A percentile compares a stretch with the other conserved stretches of the same genome.
phyloP scores from a whole-genome alignment of 2,888 invertebrate species.

The Nesidiocoris tenuis region DNA sequence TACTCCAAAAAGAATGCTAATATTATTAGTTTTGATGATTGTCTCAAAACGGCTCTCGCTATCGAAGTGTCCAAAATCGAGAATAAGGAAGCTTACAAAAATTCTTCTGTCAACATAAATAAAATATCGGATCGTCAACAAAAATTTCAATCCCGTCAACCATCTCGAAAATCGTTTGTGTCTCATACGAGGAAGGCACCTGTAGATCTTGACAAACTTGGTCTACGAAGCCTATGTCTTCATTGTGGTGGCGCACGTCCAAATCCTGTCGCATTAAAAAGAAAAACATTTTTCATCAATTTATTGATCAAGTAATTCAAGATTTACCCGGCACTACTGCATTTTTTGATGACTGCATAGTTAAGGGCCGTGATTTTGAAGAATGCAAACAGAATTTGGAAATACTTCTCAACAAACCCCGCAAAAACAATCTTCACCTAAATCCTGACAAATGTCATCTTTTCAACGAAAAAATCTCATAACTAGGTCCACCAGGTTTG shows the following conservation, averaged over 20 bases:
- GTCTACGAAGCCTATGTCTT: not conserved
- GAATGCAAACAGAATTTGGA: conserved; percentile 32
- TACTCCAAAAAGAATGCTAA: not conserved
- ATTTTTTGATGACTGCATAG: conserved; percentile 53
- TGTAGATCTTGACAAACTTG: not conserved
- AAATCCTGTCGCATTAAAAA: not conserved
- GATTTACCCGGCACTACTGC: conserved; percentile 51
- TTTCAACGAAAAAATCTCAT: conserved; percentile 46
- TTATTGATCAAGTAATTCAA: conserved; percentile 23
- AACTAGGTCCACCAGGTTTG: too few species aligned
- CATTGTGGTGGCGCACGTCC: not conserved
- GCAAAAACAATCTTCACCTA: conserved; percentile 44
- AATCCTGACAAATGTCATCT: conserved; percentile 49
- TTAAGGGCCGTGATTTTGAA: conserved; percentile 42
- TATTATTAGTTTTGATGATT: not conserved
- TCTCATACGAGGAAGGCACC: not conserved
- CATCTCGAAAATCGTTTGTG: not conserved
- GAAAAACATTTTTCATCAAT: not conserved
- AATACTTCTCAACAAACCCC: conserved; percentile 35
- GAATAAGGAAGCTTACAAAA: not conserved
- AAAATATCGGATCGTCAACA: not conserved
- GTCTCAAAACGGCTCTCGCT: not conserved
- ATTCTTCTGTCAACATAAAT: not conserved
- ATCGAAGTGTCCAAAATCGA: conserved; percentile 1
- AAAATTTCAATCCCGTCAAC: not conserved